Base-by-base conservation (phyloP, 1,140 invertebrate genomes). In the Ceratoteleas bidentatus region DNA sequence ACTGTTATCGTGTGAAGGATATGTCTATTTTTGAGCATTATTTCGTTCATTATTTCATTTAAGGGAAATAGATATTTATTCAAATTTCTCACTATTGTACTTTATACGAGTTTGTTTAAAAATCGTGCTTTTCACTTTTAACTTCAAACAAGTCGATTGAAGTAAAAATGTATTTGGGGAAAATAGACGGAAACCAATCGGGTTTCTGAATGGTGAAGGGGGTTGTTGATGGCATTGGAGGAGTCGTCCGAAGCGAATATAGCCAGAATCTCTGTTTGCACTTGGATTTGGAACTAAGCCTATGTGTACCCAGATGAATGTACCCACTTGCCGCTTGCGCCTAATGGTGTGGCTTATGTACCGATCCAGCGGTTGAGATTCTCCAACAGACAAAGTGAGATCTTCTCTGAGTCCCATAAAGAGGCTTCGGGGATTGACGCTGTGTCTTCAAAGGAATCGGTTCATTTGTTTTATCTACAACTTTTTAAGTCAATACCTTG, bases 241-340 rank as follows among this genome's bases (percentile, higher is more conserved):
- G 70, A 83, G 75, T 83, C 65, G 81, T 75, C 53, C 74, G 64
- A 43, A 69, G 73, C 43, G 69, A 77, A 78, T 83, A 69, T 74
- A 83, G 62, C 69, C 38, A 65, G 70, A 74, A 79, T 79, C 81
- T 76, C 34, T 83, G 81, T 83, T 83, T 83, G 75, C 75, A 66
- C 70, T 83, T 79, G 81, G 81, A 76, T 79, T 83, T 83, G 61
- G 81, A 83, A 70, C 72, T 79, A 83, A 83, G 81, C 81, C 75
- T 75, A 79, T 83, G 81, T 83, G 81, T 83, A 79, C 81, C 81
- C 81, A 83, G 81, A 83, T 76, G 76, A 83, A 79, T 83, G 81
- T 79, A 84, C 81, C 81, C 72, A 83, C 81, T 83, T 83, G 81
- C 75, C 61, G 58, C 56, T 83, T 68, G 72, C 76, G 72, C 72